A percentile compares a stretch with the other conserved stretches of the same genome.
Evolutionary conservation across 2,797 vertebrate genomes (phyloP).

Genomic region (Acipenser oxyrinchus): DNA sequence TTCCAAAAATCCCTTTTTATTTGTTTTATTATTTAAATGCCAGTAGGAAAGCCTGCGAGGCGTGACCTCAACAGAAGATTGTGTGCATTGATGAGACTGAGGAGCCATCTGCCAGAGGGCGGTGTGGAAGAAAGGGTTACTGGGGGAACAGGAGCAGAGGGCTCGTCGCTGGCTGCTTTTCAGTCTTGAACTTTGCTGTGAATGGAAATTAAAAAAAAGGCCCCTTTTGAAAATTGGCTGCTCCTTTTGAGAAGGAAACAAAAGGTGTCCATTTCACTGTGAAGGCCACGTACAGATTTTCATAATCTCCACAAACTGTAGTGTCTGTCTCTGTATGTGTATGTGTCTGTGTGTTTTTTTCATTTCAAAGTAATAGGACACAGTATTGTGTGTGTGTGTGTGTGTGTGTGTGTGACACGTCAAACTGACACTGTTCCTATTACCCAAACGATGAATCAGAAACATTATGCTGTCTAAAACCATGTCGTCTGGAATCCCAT

Average conservation of each 20-base stretch:
- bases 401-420: background rate
- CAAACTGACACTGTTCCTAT: background rate
- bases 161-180: no score
- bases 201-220: no score
- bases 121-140: no score
- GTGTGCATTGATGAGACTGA: no score
- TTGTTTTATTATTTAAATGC: no score
- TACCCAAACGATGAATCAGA: background rate
- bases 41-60: no score
- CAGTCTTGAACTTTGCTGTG: no score
- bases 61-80: no score
- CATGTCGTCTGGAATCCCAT: background rate
- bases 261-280: background rate
- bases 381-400: background rate
- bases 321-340: background rate
- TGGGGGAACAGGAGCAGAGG: no score
- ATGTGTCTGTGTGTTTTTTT: slow-evolving; percentile 13
- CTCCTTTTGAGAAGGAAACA: background rate
- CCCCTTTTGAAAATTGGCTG: background rate
- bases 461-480: background rate
- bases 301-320: background rate
- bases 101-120: no score
- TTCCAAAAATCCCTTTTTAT: no score
- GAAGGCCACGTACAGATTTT: background rate
- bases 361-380: slow-evolving; percentile 2